Conservation (phyloP, 2,888 invertebrate genomes). For the Stegana nigrithorax region DNA sequence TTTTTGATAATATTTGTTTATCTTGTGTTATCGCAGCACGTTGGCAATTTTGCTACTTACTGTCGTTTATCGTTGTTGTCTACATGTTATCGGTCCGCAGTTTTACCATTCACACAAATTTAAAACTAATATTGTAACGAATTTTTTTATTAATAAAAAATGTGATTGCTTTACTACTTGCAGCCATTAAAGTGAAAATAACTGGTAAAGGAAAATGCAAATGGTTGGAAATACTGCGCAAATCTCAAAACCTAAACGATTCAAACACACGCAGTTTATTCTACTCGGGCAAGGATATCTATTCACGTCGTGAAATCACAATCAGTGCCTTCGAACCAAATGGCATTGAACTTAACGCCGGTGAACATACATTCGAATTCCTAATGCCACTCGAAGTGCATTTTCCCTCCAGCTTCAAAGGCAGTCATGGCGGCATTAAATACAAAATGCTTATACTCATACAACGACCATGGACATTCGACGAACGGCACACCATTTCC, state of each 20-base stretch:
- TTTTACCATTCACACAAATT: too few species aligned
- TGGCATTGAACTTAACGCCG: slow-evolving; percentile 62
- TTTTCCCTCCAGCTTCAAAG: slow-evolving; percentile 66
- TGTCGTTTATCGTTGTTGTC: too few species aligned
- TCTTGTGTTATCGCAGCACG: too few species aligned
- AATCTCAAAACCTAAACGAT: slow-evolving; percentile 61
- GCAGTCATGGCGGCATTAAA: slow-evolving; percentile 66
- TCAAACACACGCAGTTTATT: slow-evolving; percentile 63
- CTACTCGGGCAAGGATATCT: slow-evolving; percentile 66
- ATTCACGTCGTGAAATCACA: slow-evolving; percentile 60
- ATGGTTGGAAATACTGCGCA: slow-evolving; percentile 66
- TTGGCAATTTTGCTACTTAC: too few species aligned
- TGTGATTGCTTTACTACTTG: slow-evolving; percentile 22
- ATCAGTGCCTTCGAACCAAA: slow-evolving; percentile 63
- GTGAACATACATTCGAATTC: slow-evolving; percentile 64
- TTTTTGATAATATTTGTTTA: too few species aligned
- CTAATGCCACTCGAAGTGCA: slow-evolving; percentile 56
- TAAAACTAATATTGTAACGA: too few species aligned
- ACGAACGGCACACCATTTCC: slow-evolving; percentile 65
- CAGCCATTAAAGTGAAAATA: slow-evolving; percentile 67
- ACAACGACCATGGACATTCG: slow-evolving; percentile 67
- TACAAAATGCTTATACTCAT: slow-evolving; percentile 66
- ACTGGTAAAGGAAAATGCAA: slow-evolving; percentile 68
- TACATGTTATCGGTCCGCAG: too few species aligned
- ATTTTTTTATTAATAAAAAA: slow-evolving; percentile 3